Percentiles rank a stretch among this genome's conserved stretches.
phyloP scores from a whole-genome alignment of 2,797 vertebrate species.

The Hemitrygon akajei region DNA sequence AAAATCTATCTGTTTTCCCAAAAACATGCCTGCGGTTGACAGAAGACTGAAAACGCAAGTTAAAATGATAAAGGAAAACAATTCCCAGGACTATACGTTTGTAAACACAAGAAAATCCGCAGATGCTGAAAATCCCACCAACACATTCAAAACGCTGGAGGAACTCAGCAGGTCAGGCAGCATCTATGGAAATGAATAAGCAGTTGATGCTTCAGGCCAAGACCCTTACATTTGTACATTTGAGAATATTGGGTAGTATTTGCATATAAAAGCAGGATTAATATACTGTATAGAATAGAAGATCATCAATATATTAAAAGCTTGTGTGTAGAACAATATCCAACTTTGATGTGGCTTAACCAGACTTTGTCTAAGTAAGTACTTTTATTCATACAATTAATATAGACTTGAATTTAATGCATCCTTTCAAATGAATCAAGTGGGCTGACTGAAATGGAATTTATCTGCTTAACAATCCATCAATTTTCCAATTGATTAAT shows the following conservation, averaged over 20 bases:
- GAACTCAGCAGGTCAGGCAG: too few species aligned
- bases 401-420: not conserved
- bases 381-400: not conserved
- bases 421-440: not conserved
- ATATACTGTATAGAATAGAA: not conserved
- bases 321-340: not conserved
- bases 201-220: too few species aligned
- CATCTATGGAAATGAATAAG: too few species aligned
- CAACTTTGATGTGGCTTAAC: not conserved
- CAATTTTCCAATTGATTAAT: not conserved
- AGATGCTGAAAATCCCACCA: too few species aligned
- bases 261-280: not conserved
- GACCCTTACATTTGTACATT: too few species aligned
- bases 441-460: not conserved
- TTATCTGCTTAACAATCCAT: not conserved
- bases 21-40: not conserved
- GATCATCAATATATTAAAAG: not conserved
- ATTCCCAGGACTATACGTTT: not conserved
- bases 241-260: not conserved
- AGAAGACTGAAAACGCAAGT: not conserved
- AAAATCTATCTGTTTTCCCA: not conserved
- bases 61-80: not conserved
- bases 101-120: too few species aligned
- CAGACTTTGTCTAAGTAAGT: not conserved
- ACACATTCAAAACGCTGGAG: too few species aligned